Evolutionary conservation across 2,888 invertebrate genomes (phyloP).

Genomic region (Agrotis ipsilon): DNA sequence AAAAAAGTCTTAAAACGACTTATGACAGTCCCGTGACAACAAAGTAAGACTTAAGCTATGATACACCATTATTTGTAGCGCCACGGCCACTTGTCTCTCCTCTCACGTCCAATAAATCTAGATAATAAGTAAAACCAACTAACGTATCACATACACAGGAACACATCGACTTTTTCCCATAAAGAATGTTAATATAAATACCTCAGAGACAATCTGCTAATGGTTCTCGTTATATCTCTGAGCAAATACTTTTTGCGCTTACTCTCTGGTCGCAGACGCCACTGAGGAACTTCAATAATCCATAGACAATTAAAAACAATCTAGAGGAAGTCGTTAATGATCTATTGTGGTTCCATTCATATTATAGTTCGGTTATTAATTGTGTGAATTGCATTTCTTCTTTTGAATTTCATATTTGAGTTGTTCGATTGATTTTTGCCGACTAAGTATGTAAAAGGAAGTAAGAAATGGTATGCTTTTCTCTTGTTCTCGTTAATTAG

Average conservation of each 20-base stretch:
- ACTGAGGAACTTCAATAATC: constrained; percentile 53
- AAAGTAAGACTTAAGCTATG: not conserved
- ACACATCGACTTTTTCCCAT: constrained; percentile 55
- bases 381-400: constrained; percentile 54
- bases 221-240: constrained; percentile 63
- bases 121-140: constrained; percentile 52
- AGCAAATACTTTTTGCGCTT: constrained; percentile 54
- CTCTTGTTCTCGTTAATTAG: constrained; percentile 44
- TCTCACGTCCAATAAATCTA: constrained; percentile 55
- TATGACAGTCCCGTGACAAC: too few species aligned
- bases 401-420: constrained; percentile 35
- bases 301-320: constrained; percentile 61
- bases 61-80: constrained; percentile 28
- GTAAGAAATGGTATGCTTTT: constrained; percentile 46
- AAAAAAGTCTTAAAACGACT: too few species aligned
- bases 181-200: constrained; percentile 65
- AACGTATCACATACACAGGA: constrained; percentile 54
- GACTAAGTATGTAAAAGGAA: constrained; percentile 13
- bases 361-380: constrained; percentile 49
- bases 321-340: constrained; percentile 62
- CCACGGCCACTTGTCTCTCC: constrained; percentile 14
- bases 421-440: constrained; percentile 41
- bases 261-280: constrained; percentile 54
- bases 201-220: constrained; percentile 64
- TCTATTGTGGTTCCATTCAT: constrained; percentile 58